Evolutionary conservation across 2,113 vertebrate genomes (phyloP), one percentile per base, ranked within the genome.

Genomic region (Silurus glanis): DNA sequence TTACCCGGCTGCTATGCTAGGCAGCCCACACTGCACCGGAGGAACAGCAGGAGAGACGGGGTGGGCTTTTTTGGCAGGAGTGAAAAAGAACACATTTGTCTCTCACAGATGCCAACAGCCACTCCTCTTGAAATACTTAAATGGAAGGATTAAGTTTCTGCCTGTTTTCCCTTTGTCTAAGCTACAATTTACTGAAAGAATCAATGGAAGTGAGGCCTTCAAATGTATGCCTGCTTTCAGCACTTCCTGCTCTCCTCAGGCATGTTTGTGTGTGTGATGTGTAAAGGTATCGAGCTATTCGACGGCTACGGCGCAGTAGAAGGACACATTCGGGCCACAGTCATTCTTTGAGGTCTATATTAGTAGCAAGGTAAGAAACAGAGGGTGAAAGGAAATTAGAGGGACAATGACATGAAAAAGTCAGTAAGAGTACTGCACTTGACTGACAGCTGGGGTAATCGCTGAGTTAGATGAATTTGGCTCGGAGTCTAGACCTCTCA

Each of bases 91-190:
- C 80, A 83, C 86, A 88, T 81, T 82, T 89, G 82, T 83, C 69
- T 88, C 56, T 78, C 80, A 89, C 28, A 66, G 79, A 82, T 74
- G 84, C 86, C 88, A 89, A 78, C 78, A 55, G 66, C 79, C 84
- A 88, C 87, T 89, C 88, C 88, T 86, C 83, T 37, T 80, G 67
- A 87, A 87, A 87, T 59, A 83, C 82, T 80, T 87, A 75, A 88
- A 90, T 88, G 37, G 84, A 83, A 16, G 83, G 87, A 91, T 91
- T 89, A 90, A 83, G 87, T 91, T 88, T 84, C 89, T 74, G 61
- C 74, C 85, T 86, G 83, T 85, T 89, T 87, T 82, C 49, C 61
- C 55, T 79, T 85, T 87, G 76, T 85, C 71, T 75, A 79, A 81
- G 51, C 55, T 66, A 85, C 79, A 86, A 87, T 89, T 89, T 87